Conservation (phyloP, 2,888 invertebrate species). For the Toxonevra muliebris region DNA sequence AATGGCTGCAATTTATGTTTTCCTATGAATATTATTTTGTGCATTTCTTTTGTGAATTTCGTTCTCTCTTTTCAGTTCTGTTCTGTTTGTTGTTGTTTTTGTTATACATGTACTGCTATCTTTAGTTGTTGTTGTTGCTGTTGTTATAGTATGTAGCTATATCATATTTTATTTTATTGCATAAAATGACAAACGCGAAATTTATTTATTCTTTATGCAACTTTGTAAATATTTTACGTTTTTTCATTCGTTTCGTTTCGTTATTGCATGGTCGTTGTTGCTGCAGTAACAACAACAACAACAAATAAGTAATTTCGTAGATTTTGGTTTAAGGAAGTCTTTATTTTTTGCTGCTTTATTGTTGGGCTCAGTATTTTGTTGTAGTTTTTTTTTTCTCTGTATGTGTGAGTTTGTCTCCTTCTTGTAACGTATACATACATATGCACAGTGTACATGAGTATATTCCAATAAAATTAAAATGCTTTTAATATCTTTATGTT, state of each 20-base stretch:
- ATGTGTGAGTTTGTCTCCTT: too few relatives aligned
- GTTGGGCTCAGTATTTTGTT: too few relatives aligned
- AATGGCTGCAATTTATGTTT: conserved; percentile 61
- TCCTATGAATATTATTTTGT: conserved; percentile 51
- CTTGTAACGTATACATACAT: too few relatives aligned
- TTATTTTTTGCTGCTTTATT: too few relatives aligned
- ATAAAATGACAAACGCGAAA: conserved; percentile 37
- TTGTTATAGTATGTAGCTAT: conserved; percentile 19
- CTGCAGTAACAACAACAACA: not conserved
- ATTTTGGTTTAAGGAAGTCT: too few relatives aligned
- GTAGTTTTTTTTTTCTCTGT: too few relatives aligned
- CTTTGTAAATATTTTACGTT: too few relatives aligned
- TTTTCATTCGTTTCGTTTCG: not conserved
- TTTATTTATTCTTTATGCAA: too few relatives aligned
- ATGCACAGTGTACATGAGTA: too few relatives aligned
- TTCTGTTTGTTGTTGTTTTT: conserved; percentile 22
- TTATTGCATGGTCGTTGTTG: not conserved
- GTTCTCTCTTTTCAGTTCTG: conserved; percentile 1
- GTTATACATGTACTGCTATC: conserved; percentile 17
- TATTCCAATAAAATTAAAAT: too few relatives aligned
- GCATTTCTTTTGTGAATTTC: conserved; percentile 35
- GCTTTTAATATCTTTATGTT: too few relatives aligned
- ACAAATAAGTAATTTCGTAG: too few relatives aligned
- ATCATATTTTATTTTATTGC: conserved; percentile 50
- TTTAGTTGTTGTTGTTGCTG: conserved; percentile 24